These are phyloP conservation scores for Coracopsis vasa DNA, from an alignment of 2,113 vertebrate genomes.

Conservation along the genomic window DNA sequence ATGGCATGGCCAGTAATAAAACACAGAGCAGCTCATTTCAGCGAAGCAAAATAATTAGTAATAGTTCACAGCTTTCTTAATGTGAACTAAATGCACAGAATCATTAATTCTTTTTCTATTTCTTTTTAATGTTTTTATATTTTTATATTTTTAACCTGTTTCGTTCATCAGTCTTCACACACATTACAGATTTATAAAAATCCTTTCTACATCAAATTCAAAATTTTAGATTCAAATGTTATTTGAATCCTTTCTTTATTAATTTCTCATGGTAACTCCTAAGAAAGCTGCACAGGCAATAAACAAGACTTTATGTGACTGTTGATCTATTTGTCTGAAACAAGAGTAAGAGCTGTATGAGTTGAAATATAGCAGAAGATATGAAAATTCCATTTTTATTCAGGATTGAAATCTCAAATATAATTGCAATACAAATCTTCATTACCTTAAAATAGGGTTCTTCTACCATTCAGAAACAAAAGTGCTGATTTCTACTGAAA, in stretches of 20 bases:
- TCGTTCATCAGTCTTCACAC: neutral
- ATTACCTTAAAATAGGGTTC: neutral
- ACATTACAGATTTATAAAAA: neutral
- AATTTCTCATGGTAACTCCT: neutral
- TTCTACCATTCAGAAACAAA: neutral
- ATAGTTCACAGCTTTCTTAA: neutral
- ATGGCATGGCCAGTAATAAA: neutral
- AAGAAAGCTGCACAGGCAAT: neutral
- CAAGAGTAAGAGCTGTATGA: neutral
- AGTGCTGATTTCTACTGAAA: neutral
- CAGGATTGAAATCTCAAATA: neutral
- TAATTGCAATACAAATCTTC: neutral
- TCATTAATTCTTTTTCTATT: neutral
- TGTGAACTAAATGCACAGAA: neutral
- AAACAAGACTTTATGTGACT: neutral
- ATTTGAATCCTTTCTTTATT: neutral
- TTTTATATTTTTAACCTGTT: neutral
- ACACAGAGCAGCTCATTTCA: neutral
- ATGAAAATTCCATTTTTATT: neutral
- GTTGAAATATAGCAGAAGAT: neutral
- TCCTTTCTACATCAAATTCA: neutral
- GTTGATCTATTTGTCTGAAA: neutral
- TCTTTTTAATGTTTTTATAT: neutral
- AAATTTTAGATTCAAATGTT: neutral
- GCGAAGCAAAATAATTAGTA: neutral